Evolutionary conservation across 2,888 invertebrate species (phyloP), one percentile per base, ranked within the genome.

Genomic region (Rhyacophila evoluta): DNA sequence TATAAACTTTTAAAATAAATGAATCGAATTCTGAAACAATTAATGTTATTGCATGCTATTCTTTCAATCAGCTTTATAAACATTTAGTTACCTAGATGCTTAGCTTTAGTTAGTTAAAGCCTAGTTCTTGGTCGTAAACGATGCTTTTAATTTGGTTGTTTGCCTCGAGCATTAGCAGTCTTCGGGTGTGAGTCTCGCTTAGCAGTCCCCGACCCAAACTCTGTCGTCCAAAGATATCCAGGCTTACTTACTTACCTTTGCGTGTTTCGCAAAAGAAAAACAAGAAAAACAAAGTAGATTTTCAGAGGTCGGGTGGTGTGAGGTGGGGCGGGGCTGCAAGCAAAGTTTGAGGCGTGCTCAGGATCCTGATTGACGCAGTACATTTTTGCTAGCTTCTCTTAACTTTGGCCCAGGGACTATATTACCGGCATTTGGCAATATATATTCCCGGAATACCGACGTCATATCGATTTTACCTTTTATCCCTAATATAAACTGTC

Each of bases 271-370:
- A 55, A 76, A 76, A 76, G 76, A 72, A 76, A 72, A 76, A 76
- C 76, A 76, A 76, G 55, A 55, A 72, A 76, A 72, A 72, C 67
- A 76, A 76, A 76, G 69, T 69, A 69, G 12, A 69, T 29, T 55
- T 15, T 19, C 19, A 19, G n/a, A 19, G 25, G 41, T 15, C 10
- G 15, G 25, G 55, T 15, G 19, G 10, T 19, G 55, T 15, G 19
- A 39, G n/a, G 39, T 39, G 39, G 39, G 15, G n/a, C 72, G 75
- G 15, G 55, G 80, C 72, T 75, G 78, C 78, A 71, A 80, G 74
- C 70, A 77, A 82, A 82, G 79, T 82, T 82, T 70, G 79, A 74
- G 67, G 77, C 82, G 82, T 82, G 82, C 74, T 72, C 72, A 69
- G 82, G 77, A 71, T 82, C 39, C 78, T 78, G 82, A 82, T 79